A percentile compares a stretch with the other conserved stretches of the same genome.
Conservation (phyloP, 2,888 invertebrate genomes). For the Ernsta delagoae region DNA sequence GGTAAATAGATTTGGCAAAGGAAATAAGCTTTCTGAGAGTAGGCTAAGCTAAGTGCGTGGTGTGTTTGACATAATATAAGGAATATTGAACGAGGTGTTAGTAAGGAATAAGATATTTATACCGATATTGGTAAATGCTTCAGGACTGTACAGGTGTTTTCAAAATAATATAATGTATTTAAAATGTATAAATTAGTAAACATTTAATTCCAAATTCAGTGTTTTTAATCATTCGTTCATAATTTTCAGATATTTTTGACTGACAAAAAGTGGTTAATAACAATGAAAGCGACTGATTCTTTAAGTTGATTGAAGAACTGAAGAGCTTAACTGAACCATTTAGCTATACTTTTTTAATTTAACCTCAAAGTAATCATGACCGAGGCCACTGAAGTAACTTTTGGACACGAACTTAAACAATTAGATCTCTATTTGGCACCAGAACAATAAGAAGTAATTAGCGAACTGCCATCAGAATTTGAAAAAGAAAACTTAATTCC, state of each 20-base stretch:
- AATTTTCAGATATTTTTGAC: not conserved
- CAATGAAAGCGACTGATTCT: not conserved
- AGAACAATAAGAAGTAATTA: slow-evolving; percentile 77
- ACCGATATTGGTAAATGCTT: not conserved
- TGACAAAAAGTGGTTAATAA: not conserved
- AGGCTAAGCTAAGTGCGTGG: slow-evolving; percentile 29
- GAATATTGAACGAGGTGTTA: slow-evolving; percentile 3
- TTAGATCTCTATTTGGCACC: slow-evolving; percentile 71
- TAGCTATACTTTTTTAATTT: slow-evolving; percentile 51
- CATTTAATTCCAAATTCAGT: no score
- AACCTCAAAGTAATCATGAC: slow-evolving; percentile 50
- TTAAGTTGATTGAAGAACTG: not conserved
- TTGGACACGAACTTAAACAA: slow-evolving; percentile 66
- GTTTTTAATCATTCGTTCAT: not conserved
- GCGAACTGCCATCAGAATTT: slow-evolving; percentile 60
- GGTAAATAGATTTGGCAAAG: slow-evolving; percentile 1
- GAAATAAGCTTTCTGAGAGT: slow-evolving; percentile 27
- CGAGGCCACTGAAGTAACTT: slow-evolving; percentile 54
- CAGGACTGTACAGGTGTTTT: not conserved
- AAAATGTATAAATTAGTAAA: no score
- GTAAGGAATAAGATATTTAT: slow-evolving; percentile 9
- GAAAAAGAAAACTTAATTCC: slow-evolving; percentile 58
- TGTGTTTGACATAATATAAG: slow-evolving; percentile 19
- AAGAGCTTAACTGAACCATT: not conserved
- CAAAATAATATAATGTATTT: no score